Percentiles rank a stretch among this genome's conserved stretches.
Evolutionary conservation across 2,888 invertebrate genomes (phyloP).

Genomic region (Drosophila mayaguana): DNA sequence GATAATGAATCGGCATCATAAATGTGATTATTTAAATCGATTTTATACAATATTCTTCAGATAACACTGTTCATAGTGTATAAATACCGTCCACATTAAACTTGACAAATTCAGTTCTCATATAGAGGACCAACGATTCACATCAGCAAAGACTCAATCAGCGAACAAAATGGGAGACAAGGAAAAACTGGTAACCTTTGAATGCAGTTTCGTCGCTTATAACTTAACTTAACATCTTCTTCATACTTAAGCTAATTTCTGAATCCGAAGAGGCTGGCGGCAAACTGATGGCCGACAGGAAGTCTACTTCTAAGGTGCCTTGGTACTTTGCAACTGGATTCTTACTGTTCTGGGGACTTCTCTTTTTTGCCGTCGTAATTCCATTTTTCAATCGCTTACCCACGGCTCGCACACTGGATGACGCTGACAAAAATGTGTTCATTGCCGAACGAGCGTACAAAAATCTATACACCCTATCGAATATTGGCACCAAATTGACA

Average conservation of each 20-base stretch:
- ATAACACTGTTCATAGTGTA: background rate
- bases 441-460: conserved; percentile 40
- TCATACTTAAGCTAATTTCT: background rate
- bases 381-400: conserved; percentile 64
- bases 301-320: conserved; percentile 40
- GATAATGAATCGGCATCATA: conserved; percentile 13
- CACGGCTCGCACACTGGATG: conserved; percentile 33
- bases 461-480: conserved; percentile 26
- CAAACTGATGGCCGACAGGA: background rate
- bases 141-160: background rate
- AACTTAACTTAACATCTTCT: no score
- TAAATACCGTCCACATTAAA: background rate
- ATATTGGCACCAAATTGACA: conserved; percentile 72
- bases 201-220: background rate
- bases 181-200: conserved; percentile 45
- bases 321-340: conserved; percentile 67
- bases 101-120: background rate
- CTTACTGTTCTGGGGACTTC: conserved; percentile 59
- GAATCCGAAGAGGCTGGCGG: background rate
- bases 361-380: conserved; percentile 65
- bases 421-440: conserved; percentile 19
- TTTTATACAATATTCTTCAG: conserved; percentile 3
- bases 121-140: background rate
- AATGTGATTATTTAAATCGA: conserved; percentile 18
- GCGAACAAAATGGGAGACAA: conserved; percentile 42